These are phyloP conservation scores for Mythimna lalbum DNA, from an alignment of 2,888 invertebrate genomes.

Conservation along the genomic window DNA sequence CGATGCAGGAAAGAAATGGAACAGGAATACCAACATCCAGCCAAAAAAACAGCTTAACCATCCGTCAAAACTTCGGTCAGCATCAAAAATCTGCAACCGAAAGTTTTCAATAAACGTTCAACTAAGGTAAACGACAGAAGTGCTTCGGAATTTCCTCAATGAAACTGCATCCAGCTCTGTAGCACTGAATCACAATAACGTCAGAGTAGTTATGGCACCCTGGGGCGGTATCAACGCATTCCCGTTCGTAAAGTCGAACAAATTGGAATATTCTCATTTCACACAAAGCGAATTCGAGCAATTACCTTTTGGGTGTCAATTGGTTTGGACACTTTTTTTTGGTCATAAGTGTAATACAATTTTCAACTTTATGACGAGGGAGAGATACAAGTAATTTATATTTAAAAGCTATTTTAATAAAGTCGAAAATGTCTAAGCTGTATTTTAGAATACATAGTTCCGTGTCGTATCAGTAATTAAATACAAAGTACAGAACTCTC, in stretches of 20 bases:
- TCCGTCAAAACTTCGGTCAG: background rate
- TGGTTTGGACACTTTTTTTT: slow-evolving; percentile 27
- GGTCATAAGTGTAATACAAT: background rate
- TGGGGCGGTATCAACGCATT: slow-evolving; percentile 57
- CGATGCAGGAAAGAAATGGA: no score
- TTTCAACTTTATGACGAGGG: slow-evolving; percentile 24
- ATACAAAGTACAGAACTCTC: slow-evolving; percentile 25
- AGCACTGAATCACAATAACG: slow-evolving; percentile 67
- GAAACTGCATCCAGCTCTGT: slow-evolving; percentile 47
- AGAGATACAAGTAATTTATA: slow-evolving; percentile 1
- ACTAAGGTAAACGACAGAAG: slow-evolving; percentile 40
- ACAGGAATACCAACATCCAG: no score
- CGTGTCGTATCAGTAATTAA: slow-evolving; percentile 43
- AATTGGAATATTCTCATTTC: slow-evolving; percentile 63
- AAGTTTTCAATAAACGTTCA: slow-evolving; percentile 49
- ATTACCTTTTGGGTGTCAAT: slow-evolving; percentile 43
- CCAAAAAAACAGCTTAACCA: no score
- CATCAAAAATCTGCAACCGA: slow-evolving; percentile 22
- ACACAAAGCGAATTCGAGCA: slow-evolving; percentile 48
- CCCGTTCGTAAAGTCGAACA: slow-evolving; percentile 58
- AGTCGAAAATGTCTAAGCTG: slow-evolving; percentile 19
- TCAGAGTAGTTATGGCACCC: slow-evolving; percentile 57
- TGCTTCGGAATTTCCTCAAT: slow-evolving; percentile 54
- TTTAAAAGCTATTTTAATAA: background rate
- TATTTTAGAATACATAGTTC: slow-evolving; percentile 12